Evolutionary conservation across 2,113 vertebrate species (phyloP).

Genomic region (Benitochromis conjunctus): DNA sequence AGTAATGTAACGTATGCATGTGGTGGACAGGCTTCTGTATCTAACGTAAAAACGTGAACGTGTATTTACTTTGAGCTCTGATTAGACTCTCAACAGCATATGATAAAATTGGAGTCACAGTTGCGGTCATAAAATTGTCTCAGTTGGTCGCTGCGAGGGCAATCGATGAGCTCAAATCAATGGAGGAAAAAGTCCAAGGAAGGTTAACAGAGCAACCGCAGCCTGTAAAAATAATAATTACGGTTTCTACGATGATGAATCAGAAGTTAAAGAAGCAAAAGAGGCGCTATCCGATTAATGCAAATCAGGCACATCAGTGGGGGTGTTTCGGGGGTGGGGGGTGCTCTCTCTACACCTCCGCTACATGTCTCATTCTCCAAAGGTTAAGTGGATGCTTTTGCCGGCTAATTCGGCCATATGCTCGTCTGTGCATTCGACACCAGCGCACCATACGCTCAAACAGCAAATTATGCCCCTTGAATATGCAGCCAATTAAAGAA

Average conservation of each 20-base stretch:
- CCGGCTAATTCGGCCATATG: slow-evolving; percentile 60
- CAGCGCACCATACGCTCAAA: slow-evolving; percentile 23
- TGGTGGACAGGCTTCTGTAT: neutral
- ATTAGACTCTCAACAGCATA: neutral
- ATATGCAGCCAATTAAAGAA: slow-evolving; percentile 45
- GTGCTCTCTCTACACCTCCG: slow-evolving; percentile 30
- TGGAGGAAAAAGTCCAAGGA: neutral
- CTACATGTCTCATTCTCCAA: slow-evolving; percentile 38
- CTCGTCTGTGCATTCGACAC: slow-evolving; percentile 50
- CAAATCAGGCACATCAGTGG: slow-evolving; percentile 35
- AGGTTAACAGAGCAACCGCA: neutral
- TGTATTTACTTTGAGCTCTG: neutral
- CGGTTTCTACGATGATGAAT: slow-evolving; percentile 14
- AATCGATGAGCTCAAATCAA: slow-evolving; percentile 14
- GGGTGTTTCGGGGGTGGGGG: neutral
- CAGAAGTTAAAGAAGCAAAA: slow-evolving; percentile 25
- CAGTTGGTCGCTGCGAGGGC: neutral
- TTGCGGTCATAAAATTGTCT: slow-evolving; percentile 6
- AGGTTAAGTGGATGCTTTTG: slow-evolving; percentile 62
- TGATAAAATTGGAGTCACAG: neutral
- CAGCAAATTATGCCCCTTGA: slow-evolving; percentile 20
- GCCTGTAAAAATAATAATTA: slow-evolving; percentile 13
- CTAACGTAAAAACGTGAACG: neutral
- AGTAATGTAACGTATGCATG: neutral
- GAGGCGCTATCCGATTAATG: slow-evolving; percentile 41